Conservation (phyloP, 2,797 vertebrate genomes). For the Malacoraja senta region DNA sequence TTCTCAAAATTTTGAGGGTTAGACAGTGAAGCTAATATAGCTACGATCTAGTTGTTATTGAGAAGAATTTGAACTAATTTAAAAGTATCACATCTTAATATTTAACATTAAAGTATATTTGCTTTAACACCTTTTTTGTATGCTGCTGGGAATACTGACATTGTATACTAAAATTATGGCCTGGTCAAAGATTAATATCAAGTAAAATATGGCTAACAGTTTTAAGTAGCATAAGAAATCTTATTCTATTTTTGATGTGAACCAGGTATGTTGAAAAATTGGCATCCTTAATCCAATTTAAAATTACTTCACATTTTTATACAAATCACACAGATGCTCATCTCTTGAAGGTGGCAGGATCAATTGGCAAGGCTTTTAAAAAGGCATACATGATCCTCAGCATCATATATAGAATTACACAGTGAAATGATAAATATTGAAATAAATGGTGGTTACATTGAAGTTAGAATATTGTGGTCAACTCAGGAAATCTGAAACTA, state of each 20-base stretch:
- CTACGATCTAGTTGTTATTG: background rate
- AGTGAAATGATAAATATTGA: too few relatives aligned
- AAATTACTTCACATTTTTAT: background rate
- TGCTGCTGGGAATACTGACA: background rate
- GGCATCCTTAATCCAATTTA: background rate
- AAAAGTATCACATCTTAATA: background rate
- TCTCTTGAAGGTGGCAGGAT: background rate
- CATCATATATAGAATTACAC: background rate
- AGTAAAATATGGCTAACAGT: background rate
- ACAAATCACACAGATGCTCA: background rate
- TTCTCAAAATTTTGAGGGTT: background rate
- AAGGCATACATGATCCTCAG: background rate
- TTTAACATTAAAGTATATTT: background rate
- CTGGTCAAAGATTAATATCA: background rate
- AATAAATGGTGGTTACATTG: too few relatives aligned
- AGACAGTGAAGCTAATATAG: background rate
- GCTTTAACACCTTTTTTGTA: background rate
- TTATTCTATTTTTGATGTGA: background rate
- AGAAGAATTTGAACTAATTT: slow-evolving; percentile 18
- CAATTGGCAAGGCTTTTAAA: background rate
- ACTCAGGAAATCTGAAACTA: too few relatives aligned
- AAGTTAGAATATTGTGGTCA: too few relatives aligned
- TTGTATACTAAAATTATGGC: background rate
- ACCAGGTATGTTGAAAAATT: background rate
- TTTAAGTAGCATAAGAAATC: background rate